Conservation (phyloP, 1,140 invertebrate species). For the Hirudo medicinalis region DNA sequence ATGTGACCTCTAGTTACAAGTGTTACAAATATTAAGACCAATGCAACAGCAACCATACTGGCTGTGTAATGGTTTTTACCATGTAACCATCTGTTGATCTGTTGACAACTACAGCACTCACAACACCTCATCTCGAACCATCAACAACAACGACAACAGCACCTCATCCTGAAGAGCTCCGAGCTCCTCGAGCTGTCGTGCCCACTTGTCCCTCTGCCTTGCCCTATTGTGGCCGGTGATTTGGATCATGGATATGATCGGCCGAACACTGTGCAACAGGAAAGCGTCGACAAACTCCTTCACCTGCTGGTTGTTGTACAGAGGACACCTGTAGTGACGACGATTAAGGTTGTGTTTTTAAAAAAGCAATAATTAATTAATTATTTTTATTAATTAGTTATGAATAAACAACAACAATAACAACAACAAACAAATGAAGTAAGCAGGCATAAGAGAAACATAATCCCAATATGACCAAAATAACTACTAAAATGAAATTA, state of each 20-base stretch:
- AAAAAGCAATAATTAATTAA: not conserved
- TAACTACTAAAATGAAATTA: not conserved
- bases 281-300: slow-evolving; percentile 78
- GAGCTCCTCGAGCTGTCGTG: slow-evolving; percentile 74
- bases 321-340: slow-evolving; percentile 26
- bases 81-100: too few relatives aligned
- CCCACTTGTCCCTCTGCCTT: slow-evolving; percentile 80
- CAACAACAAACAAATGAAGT: not conserved
- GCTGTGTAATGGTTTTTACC: too few relatives aligned
- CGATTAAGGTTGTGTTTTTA: not conserved
- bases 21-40: too few relatives aligned
- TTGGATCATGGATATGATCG: slow-evolving; percentile 74
- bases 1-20: too few relatives aligned
- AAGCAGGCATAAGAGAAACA: too few relatives aligned
- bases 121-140: too few relatives aligned
- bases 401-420: not conserved
- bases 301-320: slow-evolving; percentile 46
- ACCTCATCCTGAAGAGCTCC: slow-evolving; percentile 69
- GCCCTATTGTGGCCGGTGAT: slow-evolving; percentile 80
- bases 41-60: too few relatives aligned
- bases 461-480: too few relatives aligned
- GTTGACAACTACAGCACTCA: too few relatives aligned
- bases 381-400: not conserved
- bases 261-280: slow-evolving; percentile 67
- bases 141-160: not conserved